Evolutionary conservation across 2,888 invertebrate species (phyloP).

Genomic region (Diplazon laetatorius): DNA sequence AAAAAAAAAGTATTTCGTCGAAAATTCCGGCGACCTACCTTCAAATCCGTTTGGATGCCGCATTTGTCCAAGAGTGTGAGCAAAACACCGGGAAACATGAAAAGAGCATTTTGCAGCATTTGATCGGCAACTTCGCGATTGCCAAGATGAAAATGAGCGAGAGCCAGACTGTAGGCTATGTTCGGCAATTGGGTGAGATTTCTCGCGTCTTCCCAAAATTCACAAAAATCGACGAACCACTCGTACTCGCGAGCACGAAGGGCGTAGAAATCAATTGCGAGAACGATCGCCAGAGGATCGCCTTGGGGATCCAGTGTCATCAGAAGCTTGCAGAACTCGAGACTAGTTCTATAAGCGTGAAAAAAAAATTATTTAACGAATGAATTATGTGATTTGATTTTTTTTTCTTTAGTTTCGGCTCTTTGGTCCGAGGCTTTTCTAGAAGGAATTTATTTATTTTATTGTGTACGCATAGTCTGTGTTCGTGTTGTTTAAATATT

Average conservation of each 20-base stretch:
- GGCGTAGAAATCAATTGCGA: conserved; percentile 93
- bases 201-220: conserved; percentile 85
- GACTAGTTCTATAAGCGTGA: conserved; percentile 86
- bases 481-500: too few relatives aligned
- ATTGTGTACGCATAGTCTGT: too few relatives aligned
- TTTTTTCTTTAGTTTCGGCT: conserved; percentile 28
- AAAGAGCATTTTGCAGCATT: conserved; percentile 89
- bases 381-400: background rate
- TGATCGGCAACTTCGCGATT: conserved; percentile 84
- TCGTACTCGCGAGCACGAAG: conserved; percentile 88
- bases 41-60: conserved; percentile 87
- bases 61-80: conserved; percentile 90
- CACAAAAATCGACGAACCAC: conserved; percentile 87
- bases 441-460: too few relatives aligned
- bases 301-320: conserved; percentile 89
- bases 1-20: background rate
- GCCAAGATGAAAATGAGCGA: conserved; percentile 87
- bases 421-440: too few relatives aligned
- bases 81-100: conserved; percentile 92
- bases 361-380: background rate
- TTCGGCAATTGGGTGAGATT: conserved; percentile 93
- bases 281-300: conserved; percentile 90
- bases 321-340: conserved; percentile 93
- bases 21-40: conserved; percentile 76
- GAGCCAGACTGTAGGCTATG: conserved; percentile 91